Evolutionary conservation across 2,113 vertebrate species (phyloP), one percentile per base, ranked within the genome.

Genomic region (Mirza zaza): DNA sequence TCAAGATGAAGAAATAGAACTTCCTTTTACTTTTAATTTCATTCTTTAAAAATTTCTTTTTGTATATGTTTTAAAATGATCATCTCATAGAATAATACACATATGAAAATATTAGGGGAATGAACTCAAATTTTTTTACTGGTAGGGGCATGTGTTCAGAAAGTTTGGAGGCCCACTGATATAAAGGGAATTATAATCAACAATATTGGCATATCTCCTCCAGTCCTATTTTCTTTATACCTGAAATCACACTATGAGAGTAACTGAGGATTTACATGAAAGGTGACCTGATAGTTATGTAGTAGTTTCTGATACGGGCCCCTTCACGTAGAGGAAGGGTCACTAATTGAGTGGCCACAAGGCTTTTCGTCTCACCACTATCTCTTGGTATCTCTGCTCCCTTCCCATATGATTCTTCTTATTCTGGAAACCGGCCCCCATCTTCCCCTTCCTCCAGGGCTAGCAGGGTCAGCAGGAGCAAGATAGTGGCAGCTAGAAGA

Each of bases 11-110:
- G 75, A 90, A 55, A 63, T 0, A 83, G 20, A 50, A 90, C 18
- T 87, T 73, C 68, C 12, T 42, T 73, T 73, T 68, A 61, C 9
- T 42, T 73, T 73, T 68, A 70, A 75, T 85, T 48, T 59, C 88
- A 61, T 29, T 82, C 68, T 84, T 55, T 8, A 27, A 65, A 76
- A 70, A 12, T 15, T 34, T 68, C 25, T 6, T 77, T 85, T 34
- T 77, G 36, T 93, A 9, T 76, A 39, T 57, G 45, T 83, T 95
- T 95, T 45, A 85, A 93, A 85, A 86, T 89, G 68, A 95, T 48
- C 63, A 81, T 50, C 34, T 81, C 67, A 52, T 7, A 88, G 34
- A 96, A 87, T 34, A 89, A 92, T 42, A 65, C 6, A 42, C 76
- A 12, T 23, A 36, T 50, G 36, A 86, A 87, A 89, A 91, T 50